phyloP scores from a whole-genome alignment of 2,113 vertebrate species.

The Oryctolagus cuniculus region mOryCun1.1 NC_091443.1:54408001-54408500 shows the following conservation, averaged over 20 bases:
- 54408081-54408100: neutral
- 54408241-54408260: too few species aligned
- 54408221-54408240: too few species aligned
- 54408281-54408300: too few species aligned
- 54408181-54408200: neutral
- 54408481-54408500: neutral
- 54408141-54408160: neutral
- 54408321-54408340: neutral
- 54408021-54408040: neutral
- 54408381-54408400: neutral
- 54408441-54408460: neutral
- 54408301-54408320: neutral
- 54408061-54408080: neutral
- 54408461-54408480: neutral
- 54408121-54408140: neutral
- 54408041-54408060: neutral
- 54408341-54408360: neutral
- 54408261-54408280: too few species aligned
- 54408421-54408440: neutral
- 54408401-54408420: neutral
- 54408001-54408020: neutral
- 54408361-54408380: neutral
- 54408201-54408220: neutral
- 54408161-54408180: neutral
- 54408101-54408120: neutral